Conservation (phyloP, 1,140 invertebrate genomes). For the Caenorhabditis remanei region DNA sequence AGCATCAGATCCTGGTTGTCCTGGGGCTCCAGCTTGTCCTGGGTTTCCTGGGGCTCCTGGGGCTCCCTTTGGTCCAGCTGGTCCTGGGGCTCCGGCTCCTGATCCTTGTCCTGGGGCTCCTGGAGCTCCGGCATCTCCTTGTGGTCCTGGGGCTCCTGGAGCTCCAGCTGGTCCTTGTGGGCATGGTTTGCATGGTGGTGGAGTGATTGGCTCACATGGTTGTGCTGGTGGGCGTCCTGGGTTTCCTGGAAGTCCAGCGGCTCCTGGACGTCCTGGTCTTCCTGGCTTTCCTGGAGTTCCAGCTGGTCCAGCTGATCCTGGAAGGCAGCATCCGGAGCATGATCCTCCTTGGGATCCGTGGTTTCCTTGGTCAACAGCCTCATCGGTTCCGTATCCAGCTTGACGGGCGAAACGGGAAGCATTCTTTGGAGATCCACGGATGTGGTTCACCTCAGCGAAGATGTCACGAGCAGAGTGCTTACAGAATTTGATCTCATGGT, state of each 20-base stretch:
- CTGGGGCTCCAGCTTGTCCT: constrained; percentile 56
- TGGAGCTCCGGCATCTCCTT: constrained; percentile 61
- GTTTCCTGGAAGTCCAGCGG: constrained; percentile 65
- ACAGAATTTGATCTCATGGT: constrained; percentile 55
- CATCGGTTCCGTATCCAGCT: constrained; percentile 53
- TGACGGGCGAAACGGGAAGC: constrained; percentile 57
- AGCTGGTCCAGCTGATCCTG: constrained; percentile 63
- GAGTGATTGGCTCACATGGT: constrained; percentile 62
- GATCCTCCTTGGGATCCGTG: constrained; percentile 48
- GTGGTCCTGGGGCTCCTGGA: constrained; percentile 59
- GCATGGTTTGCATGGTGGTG: constrained; percentile 61
- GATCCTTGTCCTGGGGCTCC: constrained; percentile 41
- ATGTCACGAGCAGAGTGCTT: constrained; percentile 52
- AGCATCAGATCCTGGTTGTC: constrained; percentile 58
- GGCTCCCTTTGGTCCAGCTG: constrained; percentile 58
- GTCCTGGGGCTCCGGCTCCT: constrained; percentile 57
- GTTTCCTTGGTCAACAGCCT: constrained; percentile 49
- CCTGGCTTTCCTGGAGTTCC: constrained; percentile 63
- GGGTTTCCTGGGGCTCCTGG: constrained; percentile 56
- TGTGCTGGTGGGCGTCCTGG: constrained; percentile 59
- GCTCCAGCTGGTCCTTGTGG: constrained; percentile 53
- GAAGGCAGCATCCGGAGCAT: constrained; percentile 65
- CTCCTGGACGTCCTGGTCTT: constrained; percentile 59
- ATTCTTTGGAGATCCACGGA: constrained; percentile 24
- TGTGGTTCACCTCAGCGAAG: constrained; percentile 58